These are phyloP conservation scores for Trissolcus basalis DNA, from an alignment of 1,140 invertebrate species.

Conservation along the genomic window DNA sequence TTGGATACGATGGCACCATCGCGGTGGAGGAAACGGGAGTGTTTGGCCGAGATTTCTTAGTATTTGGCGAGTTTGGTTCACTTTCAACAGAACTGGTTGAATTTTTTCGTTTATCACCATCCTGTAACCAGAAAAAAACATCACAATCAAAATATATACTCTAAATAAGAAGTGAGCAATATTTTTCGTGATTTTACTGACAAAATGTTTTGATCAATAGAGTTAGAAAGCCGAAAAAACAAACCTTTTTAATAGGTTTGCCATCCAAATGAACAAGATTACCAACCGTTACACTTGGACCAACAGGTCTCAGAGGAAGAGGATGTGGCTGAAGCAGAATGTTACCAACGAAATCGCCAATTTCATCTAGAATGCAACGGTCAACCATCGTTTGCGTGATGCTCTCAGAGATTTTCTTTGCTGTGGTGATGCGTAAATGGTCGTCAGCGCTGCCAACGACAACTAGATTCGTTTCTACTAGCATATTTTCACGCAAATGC, in stretches of 20 bases:
- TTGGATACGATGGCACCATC: constrained; percentile 50
- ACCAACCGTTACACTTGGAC: constrained; percentile 41
- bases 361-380: constrained; percentile 83
- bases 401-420: constrained; percentile 83
- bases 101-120: constrained; percentile 71
- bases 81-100: constrained; percentile 78
- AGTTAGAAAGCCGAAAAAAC: too few species aligned
- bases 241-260: constrained; percentile 50
- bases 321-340: constrained; percentile 79
- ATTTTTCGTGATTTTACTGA: too few species aligned
- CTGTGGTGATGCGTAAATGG: constrained; percentile 82
- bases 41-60: constrained; percentile 69
- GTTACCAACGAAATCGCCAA: constrained; percentile 79
- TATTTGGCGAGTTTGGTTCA: constrained; percentile 75
- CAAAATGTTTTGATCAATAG: constrained; percentile 1
- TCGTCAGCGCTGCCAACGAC: constrained; percentile 91
- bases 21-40: constrained; percentile 56
- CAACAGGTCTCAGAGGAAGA: constrained; percentile 75
- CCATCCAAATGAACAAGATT: constrained; percentile 46
- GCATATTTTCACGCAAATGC: constrained; percentile 84
- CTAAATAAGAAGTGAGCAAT: not conserved
- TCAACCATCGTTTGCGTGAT: constrained; percentile 91
- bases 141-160: constrained; percentile 1
- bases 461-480: constrained; percentile 85
- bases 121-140: constrained; percentile 44